Evolutionary conservation across 2,113 vertebrate genomes (phyloP), one percentile per base, ranked within the genome.

Genomic region (Oryzias woworae): DNA sequence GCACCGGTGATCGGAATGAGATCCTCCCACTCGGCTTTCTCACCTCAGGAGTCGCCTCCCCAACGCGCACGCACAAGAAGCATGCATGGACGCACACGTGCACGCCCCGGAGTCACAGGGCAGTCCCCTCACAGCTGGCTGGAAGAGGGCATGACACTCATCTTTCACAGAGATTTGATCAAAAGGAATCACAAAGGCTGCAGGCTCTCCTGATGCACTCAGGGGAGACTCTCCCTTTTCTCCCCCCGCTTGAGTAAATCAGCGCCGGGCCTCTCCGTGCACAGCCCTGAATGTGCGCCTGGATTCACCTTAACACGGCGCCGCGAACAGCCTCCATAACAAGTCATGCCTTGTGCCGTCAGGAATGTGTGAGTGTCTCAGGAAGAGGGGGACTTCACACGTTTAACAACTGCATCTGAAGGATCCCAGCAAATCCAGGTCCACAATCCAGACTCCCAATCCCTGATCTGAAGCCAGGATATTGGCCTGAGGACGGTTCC

Each of bases 91-190:
- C 66, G 56, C 58, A 65, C 44, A 46, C 2, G n/a, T 54, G 64
- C 69, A 71, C 78, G 69, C 75, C 80, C 88, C 86, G 53, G 86
- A 90, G 93, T 91, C 92, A 91, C 92, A 91, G 93, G 91, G 91
- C 93, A 94, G 93, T 92, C 94, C 93, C 92, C 94, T 92, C 88
- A 93, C 94, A 94, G 95, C 94, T 94, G 93, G 93, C 92, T 93
- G 61, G 92, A 86, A 89, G 92, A 93, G 94, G 94, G 89, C 94
- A 93, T 89, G 93, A 95, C 94, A 95, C 94, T 93, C 94, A 95
- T 95, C 95, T 93, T 94, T 95, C 95, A 94, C 94, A 94, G 89
- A 94, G 92, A 92, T 94, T 90, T 95, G 94, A 96, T 96, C 94
- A 95, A 96, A 96, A 95, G 93, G 92, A 92, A 93, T 92, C 90